Conservation (phyloP, 2,113 vertebrate species). For the Edolisoma coerulescens region DNA sequence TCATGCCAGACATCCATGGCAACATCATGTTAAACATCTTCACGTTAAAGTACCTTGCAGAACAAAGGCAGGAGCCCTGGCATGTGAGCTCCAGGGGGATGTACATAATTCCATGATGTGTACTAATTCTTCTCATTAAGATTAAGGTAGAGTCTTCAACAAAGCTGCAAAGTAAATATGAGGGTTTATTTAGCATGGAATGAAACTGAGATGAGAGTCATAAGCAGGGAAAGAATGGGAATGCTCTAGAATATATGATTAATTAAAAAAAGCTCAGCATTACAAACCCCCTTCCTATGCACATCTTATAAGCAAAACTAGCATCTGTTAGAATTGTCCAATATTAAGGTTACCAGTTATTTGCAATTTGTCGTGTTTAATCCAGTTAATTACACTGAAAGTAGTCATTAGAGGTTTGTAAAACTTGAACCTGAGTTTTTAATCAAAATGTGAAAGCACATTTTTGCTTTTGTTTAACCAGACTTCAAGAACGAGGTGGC, state of each 20-base stretch:
- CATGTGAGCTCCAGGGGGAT: not conserved
- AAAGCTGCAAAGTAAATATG: slow-evolving; percentile 16
- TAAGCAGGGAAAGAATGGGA: not conserved
- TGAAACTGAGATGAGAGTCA: not conserved
- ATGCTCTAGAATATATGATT: not conserved
- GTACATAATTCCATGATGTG: not conserved
- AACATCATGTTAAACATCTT: not conserved
- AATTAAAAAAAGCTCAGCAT: not conserved
- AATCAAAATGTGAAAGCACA: not conserved
- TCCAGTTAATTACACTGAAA: not conserved
- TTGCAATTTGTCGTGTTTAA: not conserved
- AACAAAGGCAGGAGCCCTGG: not conserved
- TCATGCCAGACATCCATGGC: not conserved
- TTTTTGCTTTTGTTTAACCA: not conserved
- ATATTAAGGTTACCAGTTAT: not conserved
- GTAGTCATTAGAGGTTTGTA: not conserved
- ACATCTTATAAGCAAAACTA: not conserved
- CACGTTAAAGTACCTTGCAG: not conserved
- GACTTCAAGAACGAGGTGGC: not conserved
- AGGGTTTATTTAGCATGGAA: not conserved
- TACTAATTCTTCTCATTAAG: not conserved
- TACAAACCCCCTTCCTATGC: not conserved
- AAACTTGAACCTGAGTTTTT: not conserved
- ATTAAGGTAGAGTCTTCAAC: not conserved
- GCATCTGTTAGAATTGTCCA: not conserved